A percentile compares a stretch with the other conserved stretches of the same genome.
Conservation (phyloP, 2,888 invertebrate species). For the Nebria salina region DNA sequence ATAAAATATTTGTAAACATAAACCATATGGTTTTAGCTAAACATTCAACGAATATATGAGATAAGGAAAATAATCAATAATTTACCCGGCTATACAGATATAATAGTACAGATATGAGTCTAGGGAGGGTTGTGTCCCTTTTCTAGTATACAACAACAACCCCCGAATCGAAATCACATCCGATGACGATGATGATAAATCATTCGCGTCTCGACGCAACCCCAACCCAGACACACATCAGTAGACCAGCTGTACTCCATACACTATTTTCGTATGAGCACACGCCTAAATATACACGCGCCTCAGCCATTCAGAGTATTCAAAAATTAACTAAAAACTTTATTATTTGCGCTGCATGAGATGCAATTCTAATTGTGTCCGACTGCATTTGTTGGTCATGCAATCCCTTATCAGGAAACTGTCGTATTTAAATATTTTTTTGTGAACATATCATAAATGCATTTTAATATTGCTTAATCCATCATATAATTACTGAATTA, state of each 20-base stretch:
- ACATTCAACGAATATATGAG: background rate
- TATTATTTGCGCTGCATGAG: too few species aligned
- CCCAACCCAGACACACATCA: background rate
- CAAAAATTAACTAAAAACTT: background rate
- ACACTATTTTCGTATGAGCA: background rate
- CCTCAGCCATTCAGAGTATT: background rate
- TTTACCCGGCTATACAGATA: background rate
- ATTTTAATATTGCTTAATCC: background rate
- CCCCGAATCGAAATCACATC: background rate
- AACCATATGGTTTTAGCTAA: background rate
- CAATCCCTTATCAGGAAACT: background rate
- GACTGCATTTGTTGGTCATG: background rate
- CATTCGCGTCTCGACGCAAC: background rate
- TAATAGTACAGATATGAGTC: background rate
- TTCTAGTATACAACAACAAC: background rate
- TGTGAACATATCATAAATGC: background rate
- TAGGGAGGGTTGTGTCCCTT: background rate
- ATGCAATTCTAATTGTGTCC: too few species aligned
- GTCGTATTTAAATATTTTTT: too few species aligned
- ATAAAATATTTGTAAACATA: too few species aligned
- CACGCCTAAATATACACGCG: background rate
- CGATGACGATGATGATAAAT: background rate
- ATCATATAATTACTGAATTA: background rate
- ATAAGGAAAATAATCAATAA: background rate
- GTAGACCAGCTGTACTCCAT: background rate